Conservation (phyloP, 2,113 vertebrate species). For the Polypterus senegalus region DNA sequence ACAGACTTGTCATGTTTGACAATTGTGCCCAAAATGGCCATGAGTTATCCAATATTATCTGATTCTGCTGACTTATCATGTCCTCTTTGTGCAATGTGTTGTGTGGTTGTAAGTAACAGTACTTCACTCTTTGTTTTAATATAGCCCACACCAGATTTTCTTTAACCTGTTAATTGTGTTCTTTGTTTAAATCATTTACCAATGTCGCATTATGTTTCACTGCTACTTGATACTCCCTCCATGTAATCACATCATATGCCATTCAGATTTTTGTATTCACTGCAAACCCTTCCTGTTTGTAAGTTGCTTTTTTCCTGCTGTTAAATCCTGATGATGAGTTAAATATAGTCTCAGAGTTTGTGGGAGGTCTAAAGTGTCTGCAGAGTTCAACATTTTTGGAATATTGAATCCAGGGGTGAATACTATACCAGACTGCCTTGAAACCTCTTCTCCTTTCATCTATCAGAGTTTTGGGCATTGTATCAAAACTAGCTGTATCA, state of each 20-base stretch:
- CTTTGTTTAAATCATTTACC: constrained; percentile 12
- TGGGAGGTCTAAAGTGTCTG: too few relatives aligned
- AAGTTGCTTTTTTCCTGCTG: too few relatives aligned
- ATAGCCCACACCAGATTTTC: background rate
- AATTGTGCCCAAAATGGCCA: background rate
- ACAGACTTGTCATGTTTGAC: background rate
- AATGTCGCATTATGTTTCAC: constrained; percentile 9
- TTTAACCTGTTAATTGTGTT: constrained; percentile 1
- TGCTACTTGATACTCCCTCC: constrained; percentile 10
- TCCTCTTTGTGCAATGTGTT: constrained; percentile 5
- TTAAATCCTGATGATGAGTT: too few relatives aligned
- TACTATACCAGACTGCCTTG: too few relatives aligned
- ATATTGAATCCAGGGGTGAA: too few relatives aligned
- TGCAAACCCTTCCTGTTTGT: too few relatives aligned
- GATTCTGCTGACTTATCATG: constrained; percentile 1
- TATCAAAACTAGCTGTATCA: too few relatives aligned
- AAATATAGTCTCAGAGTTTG: too few relatives aligned
- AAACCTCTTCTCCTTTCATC: too few relatives aligned
- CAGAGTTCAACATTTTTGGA: too few relatives aligned
- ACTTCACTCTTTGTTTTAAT: constrained; percentile 9
- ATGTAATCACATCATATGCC: background rate
- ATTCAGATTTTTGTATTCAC: too few relatives aligned
- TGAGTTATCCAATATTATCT: background rate
- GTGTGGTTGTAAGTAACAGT: background rate
- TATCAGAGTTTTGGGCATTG: too few relatives aligned